A percentile compares a stretch with the other conserved stretches of the same genome.
These are phyloP conservation scores for Phylloscopus trochiloides DNA, from an alignment of 2,113 vertebrate species.

Conservation along the genomic window DNA sequence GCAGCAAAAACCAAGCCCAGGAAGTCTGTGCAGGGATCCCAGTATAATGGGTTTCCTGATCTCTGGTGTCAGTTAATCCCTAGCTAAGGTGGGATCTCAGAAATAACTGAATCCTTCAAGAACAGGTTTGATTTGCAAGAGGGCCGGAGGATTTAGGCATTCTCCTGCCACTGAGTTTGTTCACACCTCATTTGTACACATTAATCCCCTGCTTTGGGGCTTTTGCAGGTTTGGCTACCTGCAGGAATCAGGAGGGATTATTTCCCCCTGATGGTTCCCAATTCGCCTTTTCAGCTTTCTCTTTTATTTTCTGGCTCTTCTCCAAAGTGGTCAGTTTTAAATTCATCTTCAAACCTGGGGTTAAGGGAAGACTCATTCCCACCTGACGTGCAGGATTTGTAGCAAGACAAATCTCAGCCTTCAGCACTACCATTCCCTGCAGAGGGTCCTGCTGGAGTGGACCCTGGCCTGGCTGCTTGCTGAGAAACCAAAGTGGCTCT, in stretches of 20 bases:
- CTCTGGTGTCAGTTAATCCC: neutral
- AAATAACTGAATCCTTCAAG: constrained; percentile 1
- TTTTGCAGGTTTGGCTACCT: neutral
- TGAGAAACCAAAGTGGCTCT: neutral
- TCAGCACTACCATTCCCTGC: neutral
- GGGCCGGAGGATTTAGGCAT: neutral
- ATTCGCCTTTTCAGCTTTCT: neutral
- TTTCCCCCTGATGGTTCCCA: neutral
- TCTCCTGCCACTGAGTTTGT: neutral
- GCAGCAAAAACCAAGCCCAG: neutral
- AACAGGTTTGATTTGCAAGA: neutral
- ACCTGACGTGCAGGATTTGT: neutral
- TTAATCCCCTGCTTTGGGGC: neutral
- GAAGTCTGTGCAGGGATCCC: neutral
- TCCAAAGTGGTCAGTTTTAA: neutral
- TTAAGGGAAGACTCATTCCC: neutral
- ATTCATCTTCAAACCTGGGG: neutral
- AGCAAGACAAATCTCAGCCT: neutral
- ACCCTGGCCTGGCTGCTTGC: neutral
- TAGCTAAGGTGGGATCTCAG: neutral
- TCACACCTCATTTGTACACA: neutral
- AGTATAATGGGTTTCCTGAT: neutral
- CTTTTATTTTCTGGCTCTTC: neutral
- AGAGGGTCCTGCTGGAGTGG: neutral
- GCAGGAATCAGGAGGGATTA: constrained; percentile 18